Percentiles rank a stretch among this genome's conserved stretches.
Conservation (phyloP, 2,888 invertebrate species). For the Ptilodon capucinus region DNA sequence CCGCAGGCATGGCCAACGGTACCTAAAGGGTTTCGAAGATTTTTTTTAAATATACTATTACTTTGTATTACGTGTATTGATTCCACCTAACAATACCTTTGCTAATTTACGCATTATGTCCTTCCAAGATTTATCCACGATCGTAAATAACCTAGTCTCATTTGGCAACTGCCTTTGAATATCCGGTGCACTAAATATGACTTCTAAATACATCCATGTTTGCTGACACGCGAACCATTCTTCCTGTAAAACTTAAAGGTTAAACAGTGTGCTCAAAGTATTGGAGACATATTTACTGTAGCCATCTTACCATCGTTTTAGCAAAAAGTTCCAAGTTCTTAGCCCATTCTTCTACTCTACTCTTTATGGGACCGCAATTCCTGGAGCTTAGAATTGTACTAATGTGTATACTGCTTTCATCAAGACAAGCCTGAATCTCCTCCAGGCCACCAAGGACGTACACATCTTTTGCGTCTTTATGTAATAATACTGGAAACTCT, state of each 20-base stretch:
- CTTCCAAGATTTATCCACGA: constrained; percentile 95
- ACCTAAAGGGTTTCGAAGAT: constrained; percentile 68
- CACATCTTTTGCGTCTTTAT: constrained; percentile 92
- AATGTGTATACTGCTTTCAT: constrained; percentile 93
- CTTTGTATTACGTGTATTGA: background rate
- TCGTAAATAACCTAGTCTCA: constrained; percentile 92
- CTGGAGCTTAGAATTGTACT: constrained; percentile 94
- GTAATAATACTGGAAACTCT: constrained; percentile 89
- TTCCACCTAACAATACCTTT: constrained; percentile 76
- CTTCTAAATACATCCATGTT: constrained; percentile 97
- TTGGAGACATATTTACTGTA: background rate
- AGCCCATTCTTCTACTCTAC: constrained; percentile 92
- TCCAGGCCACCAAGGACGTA: constrained; percentile 93
- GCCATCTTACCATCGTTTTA: constrained; percentile 87
- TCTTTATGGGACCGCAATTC: constrained; percentile 92
- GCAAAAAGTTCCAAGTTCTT: constrained; percentile 89
- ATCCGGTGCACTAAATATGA: constrained; percentile 96
- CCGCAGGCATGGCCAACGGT: constrained; percentile 91
- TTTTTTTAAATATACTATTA: background rate
- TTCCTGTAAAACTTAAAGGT: constrained; percentile 81
- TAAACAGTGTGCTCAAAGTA: background rate
- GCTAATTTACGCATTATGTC: constrained; percentile 92
- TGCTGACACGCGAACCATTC: constrained; percentile 95
- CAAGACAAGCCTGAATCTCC: constrained; percentile 90
- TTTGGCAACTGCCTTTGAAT: constrained; percentile 96